A percentile compares a stretch with the other conserved stretches of the same genome.
Conservation (phyloP, 37 sponge, comb jelly and placozoan species). For the Spongia lamella region DNA sequence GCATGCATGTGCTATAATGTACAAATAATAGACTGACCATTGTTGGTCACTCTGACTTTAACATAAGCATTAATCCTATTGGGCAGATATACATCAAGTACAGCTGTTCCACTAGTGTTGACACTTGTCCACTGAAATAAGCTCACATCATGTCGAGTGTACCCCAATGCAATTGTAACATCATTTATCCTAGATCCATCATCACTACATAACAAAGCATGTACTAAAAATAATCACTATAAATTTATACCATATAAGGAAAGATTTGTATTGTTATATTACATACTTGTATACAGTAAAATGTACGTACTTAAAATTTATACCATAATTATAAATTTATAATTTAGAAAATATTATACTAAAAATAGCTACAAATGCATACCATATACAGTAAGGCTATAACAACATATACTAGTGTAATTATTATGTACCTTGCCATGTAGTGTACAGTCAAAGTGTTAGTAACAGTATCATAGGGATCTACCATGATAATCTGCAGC, state of each 20-base stretch:
- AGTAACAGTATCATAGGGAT: conserved; percentile 33
- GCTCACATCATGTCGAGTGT: conserved; percentile 33
- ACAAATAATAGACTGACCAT: conserved; percentile 50
- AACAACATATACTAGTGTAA: neutral
- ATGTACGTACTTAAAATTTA: neutral
- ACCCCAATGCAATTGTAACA: conserved; percentile 65
- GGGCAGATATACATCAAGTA: conserved; percentile 42
- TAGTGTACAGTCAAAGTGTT: conserved; percentile 44
- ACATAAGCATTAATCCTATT: conserved; percentile 67
- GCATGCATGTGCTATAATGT: conserved; percentile 7
- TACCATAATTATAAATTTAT: neutral
- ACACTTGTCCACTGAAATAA: conserved; percentile 61
- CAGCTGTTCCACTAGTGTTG: neutral
- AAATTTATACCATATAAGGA: neutral
- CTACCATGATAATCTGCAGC: conserved; percentile 5
- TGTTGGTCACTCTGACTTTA: conserved; percentile 69
- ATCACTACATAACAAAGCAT: conserved; percentile 44
- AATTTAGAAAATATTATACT: neutral
- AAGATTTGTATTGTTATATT: neutral
- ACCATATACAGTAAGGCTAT: neutral
- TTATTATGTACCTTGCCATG: conserved; percentile 55
- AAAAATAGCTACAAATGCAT: neutral
- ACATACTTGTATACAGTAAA: neutral
- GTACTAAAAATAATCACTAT: neutral
- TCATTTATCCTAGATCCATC: conserved; percentile 45